phyloP scores from a whole-genome alignment of 2,797 vertebrate genomes.

The Hipposideros larvatus region DNA sequence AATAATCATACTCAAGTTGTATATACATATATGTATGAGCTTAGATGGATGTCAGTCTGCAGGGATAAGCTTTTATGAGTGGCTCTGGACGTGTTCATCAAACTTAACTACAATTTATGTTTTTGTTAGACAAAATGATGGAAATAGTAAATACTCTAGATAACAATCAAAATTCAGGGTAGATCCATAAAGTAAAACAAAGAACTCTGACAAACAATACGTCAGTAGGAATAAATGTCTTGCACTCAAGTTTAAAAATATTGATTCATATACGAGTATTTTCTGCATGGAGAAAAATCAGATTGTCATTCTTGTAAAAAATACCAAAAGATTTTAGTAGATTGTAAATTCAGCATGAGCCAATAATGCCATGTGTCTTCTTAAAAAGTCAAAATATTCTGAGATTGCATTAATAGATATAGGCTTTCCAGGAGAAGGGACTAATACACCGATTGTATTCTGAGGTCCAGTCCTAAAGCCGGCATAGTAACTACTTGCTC shows the following conservation, averaged over 20 bases:
- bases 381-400: constrained; percentile 19
- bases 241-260: neutral
- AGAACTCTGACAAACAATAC: neutral
- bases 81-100: neutral
- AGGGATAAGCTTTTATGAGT: neutral
- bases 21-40: neutral
- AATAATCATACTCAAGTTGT: neutral
- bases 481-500: neutral
- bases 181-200: neutral
- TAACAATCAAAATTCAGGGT: neutral
- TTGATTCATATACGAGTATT: neutral
- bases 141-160: neutral
- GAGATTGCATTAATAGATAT: neutral
- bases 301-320: neutral
- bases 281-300: neutral
- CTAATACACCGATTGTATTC: neutral
- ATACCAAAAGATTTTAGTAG: neutral
- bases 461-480: neutral
- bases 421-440: neutral
- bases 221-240: neutral
- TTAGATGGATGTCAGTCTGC: neutral
- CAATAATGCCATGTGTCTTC: neutral
- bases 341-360: neutral
- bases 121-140: neutral
- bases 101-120: neutral